Base-by-base conservation (phyloP, 2,113 vertebrate genomes). In the Anas platyrhynchos region DNA sequence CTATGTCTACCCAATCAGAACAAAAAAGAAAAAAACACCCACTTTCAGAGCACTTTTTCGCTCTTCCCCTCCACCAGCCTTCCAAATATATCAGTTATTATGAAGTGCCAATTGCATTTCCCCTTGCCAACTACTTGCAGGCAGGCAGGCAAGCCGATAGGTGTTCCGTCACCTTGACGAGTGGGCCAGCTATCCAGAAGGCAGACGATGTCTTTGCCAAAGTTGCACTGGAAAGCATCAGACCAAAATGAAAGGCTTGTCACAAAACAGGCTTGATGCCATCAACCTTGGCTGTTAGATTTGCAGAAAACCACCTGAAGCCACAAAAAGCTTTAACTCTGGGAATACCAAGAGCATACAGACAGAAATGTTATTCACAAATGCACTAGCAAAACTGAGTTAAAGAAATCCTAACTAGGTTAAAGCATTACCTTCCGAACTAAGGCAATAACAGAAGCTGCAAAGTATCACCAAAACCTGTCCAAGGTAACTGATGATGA, bases 231-330 rank as follows among this genome's bases (percentile, higher is more conserved):
- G 79, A 96, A 95, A 88, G 55, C 87, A 52, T 59, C 71, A 65
- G 36, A 82, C 55, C 92, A 94, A 83, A 90, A 82, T 71, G 73
- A 91, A 96, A 91, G 69, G 69, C 87, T 77, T 91, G 75, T 88
- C 92, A 94, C 80, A 80, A 81, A 95, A 82, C 0, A 65, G 95
- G 91, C 87, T 67, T 25, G 59, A 46, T 74, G 84, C 76, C 94
- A 95, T 20, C 55, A 68, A 38, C 31, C 59, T 63, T 34, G 83
- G 66, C 48, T 83, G 91, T 91, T 94, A 12, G 71, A 88, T 26
- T 83, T 93, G 62, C 41, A 73, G 89, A 88, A 88, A 95, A 71
- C 21, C 67, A 86, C 89, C 84, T 89, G 84, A 86, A 94, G 52
- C 55, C 89, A 89, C 71, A 74, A 71, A 74, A 71, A 29, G 67